Percentiles rank a stretch among this genome's conserved stretches.
phyloP scores from a whole-genome alignment of 2,113 vertebrate species.

The Gopherus evgoodei region DNA sequence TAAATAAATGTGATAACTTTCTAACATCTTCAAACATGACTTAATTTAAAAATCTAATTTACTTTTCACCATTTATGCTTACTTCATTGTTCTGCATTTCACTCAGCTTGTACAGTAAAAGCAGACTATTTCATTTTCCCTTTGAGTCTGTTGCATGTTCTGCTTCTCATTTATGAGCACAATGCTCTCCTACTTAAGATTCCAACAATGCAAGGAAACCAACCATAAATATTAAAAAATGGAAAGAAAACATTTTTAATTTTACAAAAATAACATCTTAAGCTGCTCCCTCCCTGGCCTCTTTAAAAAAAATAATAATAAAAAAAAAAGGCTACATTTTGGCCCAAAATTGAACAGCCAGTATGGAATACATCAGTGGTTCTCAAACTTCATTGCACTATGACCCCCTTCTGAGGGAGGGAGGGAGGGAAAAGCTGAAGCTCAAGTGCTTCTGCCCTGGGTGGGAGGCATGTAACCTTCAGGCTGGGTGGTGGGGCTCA shows the following conservation, averaged over 20 bases:
- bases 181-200: neutral
- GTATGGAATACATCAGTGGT: neutral
- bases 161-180: neutral
- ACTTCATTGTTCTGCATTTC: conserved; percentile 22
- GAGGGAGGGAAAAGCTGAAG: too few relatives aligned
- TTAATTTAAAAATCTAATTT: conserved; percentile 64
- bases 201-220: neutral
- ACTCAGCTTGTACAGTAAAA: conserved; percentile 47
- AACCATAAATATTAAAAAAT: neutral
- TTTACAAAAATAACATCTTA: neutral
- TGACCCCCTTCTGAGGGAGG: too few relatives aligned
- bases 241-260: neutral
- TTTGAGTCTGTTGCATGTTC: neutral
- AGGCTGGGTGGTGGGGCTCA: too few relatives aligned
- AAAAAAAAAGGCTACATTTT: neutral
- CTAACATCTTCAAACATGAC: conserved; percentile 55
- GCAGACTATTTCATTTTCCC: conserved; percentile 45
- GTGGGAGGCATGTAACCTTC: too few relatives aligned
- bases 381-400: too few relatives aligned
- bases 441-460: too few relatives aligned
- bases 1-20: conserved; percentile 52
- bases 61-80: conserved; percentile 40
- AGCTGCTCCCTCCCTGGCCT: conserved; percentile 10
- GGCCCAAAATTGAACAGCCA: neutral
- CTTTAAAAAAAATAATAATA: too few relatives aligned